A percentile compares a stretch with the other conserved stretches of the same genome.
Conservation (phyloP, 2,113 vertebrate genomes). For the Tiliqua scincoides region DNA sequence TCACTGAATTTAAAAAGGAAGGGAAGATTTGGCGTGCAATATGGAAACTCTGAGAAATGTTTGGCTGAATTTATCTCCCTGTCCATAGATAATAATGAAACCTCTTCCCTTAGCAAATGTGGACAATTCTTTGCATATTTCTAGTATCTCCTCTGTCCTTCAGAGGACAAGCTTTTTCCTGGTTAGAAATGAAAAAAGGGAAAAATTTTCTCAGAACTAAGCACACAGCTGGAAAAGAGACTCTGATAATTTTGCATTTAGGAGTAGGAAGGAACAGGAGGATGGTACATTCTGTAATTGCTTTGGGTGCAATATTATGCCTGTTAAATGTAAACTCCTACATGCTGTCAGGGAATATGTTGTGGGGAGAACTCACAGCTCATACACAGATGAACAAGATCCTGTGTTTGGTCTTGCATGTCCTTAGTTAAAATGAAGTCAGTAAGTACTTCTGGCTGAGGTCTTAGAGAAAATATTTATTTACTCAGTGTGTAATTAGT, state of each 20-base stretch:
- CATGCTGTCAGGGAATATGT: not conserved
- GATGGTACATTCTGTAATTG: not conserved
- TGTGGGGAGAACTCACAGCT: no score
- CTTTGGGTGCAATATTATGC: not conserved
- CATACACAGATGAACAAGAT: not conserved
- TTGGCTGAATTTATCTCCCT: not conserved
- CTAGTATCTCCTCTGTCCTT: conserved; percentile 18
- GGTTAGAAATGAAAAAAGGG: not conserved
- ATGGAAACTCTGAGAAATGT: conserved; percentile 33
- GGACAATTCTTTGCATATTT: conserved; percentile 33
- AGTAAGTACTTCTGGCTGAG: not conserved
- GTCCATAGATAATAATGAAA: conserved; percentile 13
- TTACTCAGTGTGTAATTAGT: no score
- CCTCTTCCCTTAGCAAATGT: conserved; percentile 25
- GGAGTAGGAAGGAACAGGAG: not conserved
- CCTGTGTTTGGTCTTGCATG: not conserved
- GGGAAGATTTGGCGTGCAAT: conserved; percentile 32
- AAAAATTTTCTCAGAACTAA: not conserved
- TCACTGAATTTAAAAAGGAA: conserved; percentile 28
- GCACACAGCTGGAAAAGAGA: not conserved
- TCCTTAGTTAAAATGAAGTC: not conserved
- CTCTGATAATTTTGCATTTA: not conserved
- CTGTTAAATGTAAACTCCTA: not conserved
- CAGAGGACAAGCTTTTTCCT: conserved; percentile 26
- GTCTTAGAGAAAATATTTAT: no score